phyloP scores from a whole-genome alignment of 2,888 invertebrate genomes.

The Ariolimax columbianus region DNA sequence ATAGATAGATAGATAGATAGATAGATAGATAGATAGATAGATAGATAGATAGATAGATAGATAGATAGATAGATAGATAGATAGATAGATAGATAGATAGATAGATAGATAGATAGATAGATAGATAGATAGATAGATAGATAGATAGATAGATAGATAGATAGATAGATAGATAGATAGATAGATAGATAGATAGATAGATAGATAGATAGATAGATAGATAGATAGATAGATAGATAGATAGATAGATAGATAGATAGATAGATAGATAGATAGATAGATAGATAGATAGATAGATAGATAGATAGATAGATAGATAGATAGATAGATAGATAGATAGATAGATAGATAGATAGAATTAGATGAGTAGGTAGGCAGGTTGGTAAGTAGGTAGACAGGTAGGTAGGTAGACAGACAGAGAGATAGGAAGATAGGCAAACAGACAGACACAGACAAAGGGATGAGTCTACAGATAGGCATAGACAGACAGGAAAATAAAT shows the following conservation, averaged over 20 bases:
- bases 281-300: background rate
- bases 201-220: conserved; percentile 16
- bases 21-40: conserved; percentile 4
- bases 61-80: conserved; percentile 16
- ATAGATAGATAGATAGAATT: too few relatives aligned
- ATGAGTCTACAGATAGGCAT: background rate
- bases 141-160: conserved; percentile 3
- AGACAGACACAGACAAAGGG: too few relatives aligned
- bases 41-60: conserved; percentile 22
- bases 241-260: background rate
- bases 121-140: background rate
- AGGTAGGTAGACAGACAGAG: too few relatives aligned
- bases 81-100: conserved; percentile 1
- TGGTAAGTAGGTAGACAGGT: too few relatives aligned
- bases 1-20: background rate
- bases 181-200: conserved; percentile 18
- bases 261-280: background rate
- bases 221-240: background rate
- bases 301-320: background rate
- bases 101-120: background rate
- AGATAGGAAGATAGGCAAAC: too few relatives aligned
- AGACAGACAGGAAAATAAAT: background rate
- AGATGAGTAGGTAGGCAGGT: too few relatives aligned
- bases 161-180: conserved; percentile 21
- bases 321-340: too few relatives aligned